Conservation (phyloP, 1,140 invertebrate genomes). For the Musca vetustissima region DNA sequence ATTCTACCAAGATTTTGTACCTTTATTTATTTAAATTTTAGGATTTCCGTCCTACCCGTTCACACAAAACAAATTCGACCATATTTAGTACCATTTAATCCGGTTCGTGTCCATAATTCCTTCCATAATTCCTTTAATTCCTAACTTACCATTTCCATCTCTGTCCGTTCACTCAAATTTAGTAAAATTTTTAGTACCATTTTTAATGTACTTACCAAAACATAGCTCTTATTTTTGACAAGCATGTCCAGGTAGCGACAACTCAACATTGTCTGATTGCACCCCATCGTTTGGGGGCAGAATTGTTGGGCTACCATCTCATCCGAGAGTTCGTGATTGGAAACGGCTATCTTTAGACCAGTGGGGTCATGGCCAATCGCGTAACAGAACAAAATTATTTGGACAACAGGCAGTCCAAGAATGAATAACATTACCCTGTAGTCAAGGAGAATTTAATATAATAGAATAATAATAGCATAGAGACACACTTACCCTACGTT, state of each 20-base stretch:
- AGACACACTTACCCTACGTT: conserved; percentile 76
- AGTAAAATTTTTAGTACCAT: too few relatives aligned
- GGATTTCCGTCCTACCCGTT: too few relatives aligned
- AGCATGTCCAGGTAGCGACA: conserved; percentile 76
- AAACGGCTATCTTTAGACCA: conserved; percentile 78
- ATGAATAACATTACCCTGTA: conserved; percentile 84
- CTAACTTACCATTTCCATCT: too few relatives aligned
- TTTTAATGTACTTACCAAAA: conserved; percentile 62
- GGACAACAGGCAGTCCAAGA: conserved; percentile 85
- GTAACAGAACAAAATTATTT: conserved; percentile 92
- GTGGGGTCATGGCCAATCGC: conserved; percentile 90
- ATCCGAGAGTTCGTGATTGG: conserved; percentile 77
- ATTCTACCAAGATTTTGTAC: too few relatives aligned
- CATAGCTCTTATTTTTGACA: conserved; percentile 61
- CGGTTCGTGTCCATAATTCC: too few relatives aligned
- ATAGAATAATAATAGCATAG: background rate
- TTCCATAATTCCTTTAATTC: too few relatives aligned
- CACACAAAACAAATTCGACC: too few relatives aligned
- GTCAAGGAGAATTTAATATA: background rate
- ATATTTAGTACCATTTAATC: too few relatives aligned
- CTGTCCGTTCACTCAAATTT: too few relatives aligned
- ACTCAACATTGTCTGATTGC: conserved; percentile 69
- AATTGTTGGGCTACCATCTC: conserved; percentile 60
- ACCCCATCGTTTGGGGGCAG: conserved; percentile 60
- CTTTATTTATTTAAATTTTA: too few relatives aligned